Evolutionary conservation across 2,797 vertebrate species (phyloP).

Genomic region (Chelmon rostratus): DNA sequence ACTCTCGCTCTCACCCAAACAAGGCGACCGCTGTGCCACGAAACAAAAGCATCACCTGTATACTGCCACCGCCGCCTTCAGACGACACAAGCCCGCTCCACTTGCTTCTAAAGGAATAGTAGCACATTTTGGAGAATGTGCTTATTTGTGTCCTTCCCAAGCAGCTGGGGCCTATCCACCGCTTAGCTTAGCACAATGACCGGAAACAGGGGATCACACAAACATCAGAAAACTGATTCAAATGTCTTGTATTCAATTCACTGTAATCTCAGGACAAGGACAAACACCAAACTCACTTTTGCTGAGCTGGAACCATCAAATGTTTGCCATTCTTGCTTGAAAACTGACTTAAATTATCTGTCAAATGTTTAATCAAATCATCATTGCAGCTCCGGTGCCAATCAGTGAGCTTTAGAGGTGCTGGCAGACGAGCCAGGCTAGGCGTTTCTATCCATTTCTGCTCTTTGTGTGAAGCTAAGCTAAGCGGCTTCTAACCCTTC

Average conservation of each 20-base stretch:
- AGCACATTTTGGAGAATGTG: not conserved
- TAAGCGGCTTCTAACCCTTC: not conserved
- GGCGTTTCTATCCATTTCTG: not conserved
- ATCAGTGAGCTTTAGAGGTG: not conserved
- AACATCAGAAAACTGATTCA: too few relatives aligned
- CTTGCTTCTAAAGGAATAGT: not conserved
- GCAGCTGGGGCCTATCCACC: too few relatives aligned
- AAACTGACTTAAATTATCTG: not conserved
- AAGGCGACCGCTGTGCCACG: not conserved
- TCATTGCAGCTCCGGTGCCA: too few relatives aligned
- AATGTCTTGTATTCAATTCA: not conserved
- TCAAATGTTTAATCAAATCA: too few relatives aligned
- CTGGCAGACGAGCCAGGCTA: not conserved
- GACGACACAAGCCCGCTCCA: not conserved
- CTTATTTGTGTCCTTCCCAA: not conserved
- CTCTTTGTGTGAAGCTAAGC: not conserved
- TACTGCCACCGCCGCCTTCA: not conserved
- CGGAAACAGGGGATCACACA: too few relatives aligned
- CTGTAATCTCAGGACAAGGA: not conserved
- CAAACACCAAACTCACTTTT: not conserved
- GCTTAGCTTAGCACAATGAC: conserved; percentile 8
- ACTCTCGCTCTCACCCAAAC: conserved; percentile 39
- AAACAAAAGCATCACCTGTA: conserved; percentile 48
- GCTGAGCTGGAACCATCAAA: not conserved
- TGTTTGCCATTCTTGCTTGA: not conserved